Conservation (phyloP, 2,113 vertebrate species). For the Caranx melampygus region DNA sequence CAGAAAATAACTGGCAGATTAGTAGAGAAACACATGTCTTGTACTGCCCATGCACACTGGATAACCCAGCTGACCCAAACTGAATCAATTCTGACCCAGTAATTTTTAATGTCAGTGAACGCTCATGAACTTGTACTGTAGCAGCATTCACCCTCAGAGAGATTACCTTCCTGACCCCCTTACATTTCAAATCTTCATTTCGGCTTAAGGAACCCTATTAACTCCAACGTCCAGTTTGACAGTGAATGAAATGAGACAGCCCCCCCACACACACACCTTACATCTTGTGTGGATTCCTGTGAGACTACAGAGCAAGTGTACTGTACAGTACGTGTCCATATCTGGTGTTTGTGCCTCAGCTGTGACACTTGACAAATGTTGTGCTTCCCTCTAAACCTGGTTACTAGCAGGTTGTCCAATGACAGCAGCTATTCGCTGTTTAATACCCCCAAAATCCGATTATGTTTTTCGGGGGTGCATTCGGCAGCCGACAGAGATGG, state of each 20-base stretch:
- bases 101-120: constrained; percentile 11
- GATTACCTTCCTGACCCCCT: constrained; percentile 27
- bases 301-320: constrained; percentile 45
- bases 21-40: background rate
- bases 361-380: constrained; percentile 83
- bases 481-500: constrained; percentile 76
- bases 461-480: constrained; percentile 73
- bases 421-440: constrained; percentile 75
- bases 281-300: constrained; percentile 54
- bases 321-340: constrained; percentile 46
- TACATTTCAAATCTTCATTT: constrained; percentile 54
- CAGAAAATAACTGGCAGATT: background rate
- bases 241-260: constrained; percentile 63
- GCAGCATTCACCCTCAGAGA: constrained; percentile 19
- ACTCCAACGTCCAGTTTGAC: constrained; percentile 56
- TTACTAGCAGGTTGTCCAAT: constrained; percentile 73
- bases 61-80: background rate
- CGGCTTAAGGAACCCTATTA: constrained; percentile 63
- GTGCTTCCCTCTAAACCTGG: constrained; percentile 73
- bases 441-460: constrained; percentile 82
- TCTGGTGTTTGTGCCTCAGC: constrained; percentile 61
- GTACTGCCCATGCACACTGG: background rate
- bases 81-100: background rate
- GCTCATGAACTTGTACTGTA: constrained; percentile 14
- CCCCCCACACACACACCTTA: constrained; percentile 14